Evolutionary conservation across 2,797 vertebrate genomes (phyloP).

Genomic region (Synaphobranchus kaupii): DNA sequence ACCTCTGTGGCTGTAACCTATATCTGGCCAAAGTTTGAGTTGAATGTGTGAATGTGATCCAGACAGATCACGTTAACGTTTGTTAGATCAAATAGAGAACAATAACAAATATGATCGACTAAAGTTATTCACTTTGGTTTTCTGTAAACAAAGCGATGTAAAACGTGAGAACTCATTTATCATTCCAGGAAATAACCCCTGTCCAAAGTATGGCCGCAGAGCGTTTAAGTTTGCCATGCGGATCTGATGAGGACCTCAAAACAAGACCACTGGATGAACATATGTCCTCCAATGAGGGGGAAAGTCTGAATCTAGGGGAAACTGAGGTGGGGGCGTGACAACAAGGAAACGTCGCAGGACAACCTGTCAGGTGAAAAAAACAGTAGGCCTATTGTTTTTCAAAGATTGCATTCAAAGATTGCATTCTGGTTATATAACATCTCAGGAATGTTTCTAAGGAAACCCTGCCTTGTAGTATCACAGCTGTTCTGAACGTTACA

Average conservation of each 20-base stretch:
- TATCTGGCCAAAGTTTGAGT: not conserved
- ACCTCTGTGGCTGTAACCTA: not conserved
- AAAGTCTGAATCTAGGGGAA: not conserved
- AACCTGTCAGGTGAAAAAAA: not conserved
- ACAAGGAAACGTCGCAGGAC: not conserved
- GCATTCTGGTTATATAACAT: not conserved
- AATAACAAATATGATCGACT: too few species aligned
- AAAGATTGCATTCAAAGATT: too few species aligned
- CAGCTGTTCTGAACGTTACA: not conserved
- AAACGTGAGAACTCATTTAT: constrained; percentile 32
- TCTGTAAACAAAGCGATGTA: constrained; percentile 25
- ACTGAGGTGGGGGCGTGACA: too few species aligned
- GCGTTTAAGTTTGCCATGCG: not conserved
- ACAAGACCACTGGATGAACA: not conserved
- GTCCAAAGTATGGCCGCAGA: not conserved
- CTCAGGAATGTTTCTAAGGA: not conserved
- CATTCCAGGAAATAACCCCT: not conserved
- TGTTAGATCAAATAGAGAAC: not conserved
- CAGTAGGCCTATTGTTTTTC: too few species aligned
- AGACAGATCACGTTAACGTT: not conserved
- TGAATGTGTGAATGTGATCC: not conserved
- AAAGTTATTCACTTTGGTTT: constrained; percentile 10
- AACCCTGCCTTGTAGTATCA: not conserved
- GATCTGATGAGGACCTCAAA: not conserved
- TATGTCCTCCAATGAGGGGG: not conserved